Percentiles rank a stretch among this genome's conserved stretches.
phyloP scores from a whole-genome alignment of 2,888 invertebrate species.

The Eugnorisma glareosa region DNA sequence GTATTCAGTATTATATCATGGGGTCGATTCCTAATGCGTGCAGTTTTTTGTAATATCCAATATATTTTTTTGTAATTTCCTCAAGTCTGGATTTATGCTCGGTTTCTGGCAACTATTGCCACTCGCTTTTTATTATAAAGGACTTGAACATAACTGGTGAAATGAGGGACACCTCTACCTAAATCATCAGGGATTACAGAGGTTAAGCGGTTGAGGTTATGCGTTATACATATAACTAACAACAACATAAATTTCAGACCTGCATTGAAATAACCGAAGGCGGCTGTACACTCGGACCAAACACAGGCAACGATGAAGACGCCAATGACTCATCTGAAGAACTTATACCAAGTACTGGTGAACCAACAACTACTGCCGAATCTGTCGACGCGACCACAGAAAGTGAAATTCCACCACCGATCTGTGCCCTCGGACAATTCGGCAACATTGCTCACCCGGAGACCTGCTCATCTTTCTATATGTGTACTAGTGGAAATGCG shows the following conservation, averaged over 20 bases:
- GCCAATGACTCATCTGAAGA: background rate
- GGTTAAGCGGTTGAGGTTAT: too few relatives aligned
- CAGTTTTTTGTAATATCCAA: too few relatives aligned
- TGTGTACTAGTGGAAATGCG: slow-evolving; percentile 29
- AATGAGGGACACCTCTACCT: background rate
- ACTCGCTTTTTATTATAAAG: background rate
- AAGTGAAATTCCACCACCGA: background rate
- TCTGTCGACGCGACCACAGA: background rate
- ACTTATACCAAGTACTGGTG: background rate
- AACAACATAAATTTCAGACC: slow-evolving; percentile 26
- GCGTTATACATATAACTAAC: background rate
- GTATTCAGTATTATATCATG: too few relatives aligned
- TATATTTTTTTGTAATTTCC: too few relatives aligned
- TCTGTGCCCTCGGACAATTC: slow-evolving; percentile 10
- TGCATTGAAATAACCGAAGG: slow-evolving; percentile 40
- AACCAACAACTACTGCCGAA: background rate
- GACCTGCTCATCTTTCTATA: slow-evolving; percentile 24
- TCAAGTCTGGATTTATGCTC: background rate
- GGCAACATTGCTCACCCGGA: slow-evolving; percentile 38
- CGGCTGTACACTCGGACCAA: slow-evolving; percentile 45
- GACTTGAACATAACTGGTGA: too few relatives aligned
- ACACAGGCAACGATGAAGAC: background rate
- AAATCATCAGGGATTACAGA: background rate
- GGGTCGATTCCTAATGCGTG: too few relatives aligned
- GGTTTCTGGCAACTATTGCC: too few relatives aligned